Conservation (phyloP, 1,140 invertebrate species). For the Ceratosolen solmsi region DNA sequence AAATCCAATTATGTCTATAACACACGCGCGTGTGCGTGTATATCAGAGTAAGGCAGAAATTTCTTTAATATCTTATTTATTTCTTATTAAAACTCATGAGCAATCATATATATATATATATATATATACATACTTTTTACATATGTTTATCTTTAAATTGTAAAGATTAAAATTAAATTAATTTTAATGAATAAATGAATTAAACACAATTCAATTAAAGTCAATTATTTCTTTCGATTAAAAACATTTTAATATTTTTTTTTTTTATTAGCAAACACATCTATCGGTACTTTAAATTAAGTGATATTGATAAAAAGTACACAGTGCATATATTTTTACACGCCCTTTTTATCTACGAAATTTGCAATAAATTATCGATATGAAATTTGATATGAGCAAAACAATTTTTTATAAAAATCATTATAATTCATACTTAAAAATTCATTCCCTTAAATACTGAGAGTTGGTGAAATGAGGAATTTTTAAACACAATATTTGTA, state of each 20-base stretch:
- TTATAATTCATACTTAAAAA: not conserved
- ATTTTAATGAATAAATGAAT: not conserved
- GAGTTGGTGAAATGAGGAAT: not conserved
- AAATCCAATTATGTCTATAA: not conserved
- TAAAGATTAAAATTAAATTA: not conserved
- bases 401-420: not conserved
- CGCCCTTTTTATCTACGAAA: not conserved
- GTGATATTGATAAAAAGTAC: not conserved
- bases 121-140: not conserved
- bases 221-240: no score
- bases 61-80: not conserved
- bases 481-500: not conserved
- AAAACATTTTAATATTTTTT: not conserved
- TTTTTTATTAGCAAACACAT: not conserved
- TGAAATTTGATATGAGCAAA: not conserved
- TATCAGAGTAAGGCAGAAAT: not conserved
- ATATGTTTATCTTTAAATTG: not conserved
- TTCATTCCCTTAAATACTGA: not conserved
- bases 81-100: not conserved
- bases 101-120: not conserved
- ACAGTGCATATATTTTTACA: not conserved
- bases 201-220: not conserved
- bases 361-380: not conserved
- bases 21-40: not conserved
- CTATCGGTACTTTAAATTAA: not conserved